Base-by-base conservation (phyloP, 2,888 invertebrate species). In the Drosophila recens region DNA sequence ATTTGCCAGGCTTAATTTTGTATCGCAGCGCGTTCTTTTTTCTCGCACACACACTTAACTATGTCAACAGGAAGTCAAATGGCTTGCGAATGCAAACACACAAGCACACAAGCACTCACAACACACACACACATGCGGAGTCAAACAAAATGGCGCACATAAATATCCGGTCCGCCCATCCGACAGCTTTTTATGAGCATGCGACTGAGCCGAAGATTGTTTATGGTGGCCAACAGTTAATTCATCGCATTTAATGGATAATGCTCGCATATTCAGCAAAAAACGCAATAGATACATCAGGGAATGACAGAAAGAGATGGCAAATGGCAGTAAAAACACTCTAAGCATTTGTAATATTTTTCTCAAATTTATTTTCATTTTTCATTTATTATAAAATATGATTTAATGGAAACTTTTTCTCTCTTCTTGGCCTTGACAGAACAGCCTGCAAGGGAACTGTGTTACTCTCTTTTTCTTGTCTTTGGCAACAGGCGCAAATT, bases 191-290 rank as follows among this genome's bases (percentile, higher is more conserved):
- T 84, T 88, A 88, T 86, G 84, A 80, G 87, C 67, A 53, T 45
- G 69, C 67, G 70, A 56, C 75, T 66, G 71, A 76, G 87, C 72
- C 81, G 82, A 85, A 85, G 87, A 89, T 88, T 82, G 87, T 86
- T 84, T 84, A 86, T 88, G 87, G 67, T 61, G 72, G 89, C 80
- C 84, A 88, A 80, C 81, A 79, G 87, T 89, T 85, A 89, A 85
- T 85, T 89, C 84, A 85, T 85, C 82, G 87, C 66, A 84, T 85
- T 85, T 89, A 85, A 85, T 89, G 89, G 89, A 75, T 87, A 89
- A 75, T 72, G 74, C 76, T 74, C 59, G 72, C 72, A 64, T 62
- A 65, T 70, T 75, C 66, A 64, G 67, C 75, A 67, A 34, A 66
- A 64, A 71, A 40, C 66, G 71, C 42, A 67, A 65, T 23, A 66